Evolutionary conservation across 1,140 invertebrate species (phyloP), one percentile per base, ranked within the genome.

Genomic region (Magallana ariakensis): DNA sequence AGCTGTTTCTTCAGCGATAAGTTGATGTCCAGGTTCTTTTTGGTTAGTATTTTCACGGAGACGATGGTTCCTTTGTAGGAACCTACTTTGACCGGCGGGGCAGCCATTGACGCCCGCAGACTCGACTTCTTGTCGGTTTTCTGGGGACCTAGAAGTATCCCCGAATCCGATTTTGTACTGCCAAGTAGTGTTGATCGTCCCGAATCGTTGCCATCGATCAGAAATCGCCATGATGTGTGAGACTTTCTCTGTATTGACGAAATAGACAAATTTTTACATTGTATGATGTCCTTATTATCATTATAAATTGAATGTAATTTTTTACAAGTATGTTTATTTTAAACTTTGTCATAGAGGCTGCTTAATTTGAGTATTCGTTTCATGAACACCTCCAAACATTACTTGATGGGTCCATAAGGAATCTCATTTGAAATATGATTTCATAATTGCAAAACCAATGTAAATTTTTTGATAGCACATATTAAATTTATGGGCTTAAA

Each of bases 1-100:
- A 99, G 98, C 95, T 99, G 98, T 93, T 99, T 99, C 97, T 99
- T 99, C 84, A 97, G 96, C 85, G 98, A 97, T 66, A 98, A 95
- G 1, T 97, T 97, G 84, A 99, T 97, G 91, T 99, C 98, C 22
- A 98, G 97, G 75, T 97, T 97, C 94, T 97, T 91, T 89, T 97
- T 97, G 0, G 96, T 96, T 92, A 99, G 98, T 90, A 97, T 97
- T 10, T 94, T 93, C 0, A 93, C 87, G 0, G 92, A 89, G 8
- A 94, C 94, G 54, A 92, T 81, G 13, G 90, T 92, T 58, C 93
- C 93, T 81, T 91, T 93, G 85, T 92, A 98, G 87, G 97, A 96
- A 2, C 97, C 98, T 13, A 75, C 66, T 26, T 26, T 75, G 9
- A 13, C 13, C 2, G 66, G 26, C 19, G 22, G 66, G 4, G 97